Conservation (phyloP, 2,797 vertebrate species). For the Heteromormyrus szaboi region DNA sequence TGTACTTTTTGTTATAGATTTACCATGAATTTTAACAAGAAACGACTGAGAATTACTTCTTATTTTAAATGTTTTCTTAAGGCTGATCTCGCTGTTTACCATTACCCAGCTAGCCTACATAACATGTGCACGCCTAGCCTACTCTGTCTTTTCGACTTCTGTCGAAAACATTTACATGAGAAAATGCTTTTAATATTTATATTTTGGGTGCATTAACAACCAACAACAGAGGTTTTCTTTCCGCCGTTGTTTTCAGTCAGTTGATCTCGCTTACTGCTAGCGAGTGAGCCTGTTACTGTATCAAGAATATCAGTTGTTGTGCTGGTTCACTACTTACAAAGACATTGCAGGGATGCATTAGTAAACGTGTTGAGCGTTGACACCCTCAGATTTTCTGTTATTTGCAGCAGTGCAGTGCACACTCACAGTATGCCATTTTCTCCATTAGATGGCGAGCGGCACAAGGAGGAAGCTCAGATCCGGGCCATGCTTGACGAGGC, state of each 20-base stretch:
- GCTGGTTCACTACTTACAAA: background rate
- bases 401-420: background rate
- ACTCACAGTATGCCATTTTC: background rate
- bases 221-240: background rate
- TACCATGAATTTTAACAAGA: background rate
- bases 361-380: background rate
- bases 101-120: background rate
- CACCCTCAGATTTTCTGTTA: background rate
- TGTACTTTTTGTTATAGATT: background rate
- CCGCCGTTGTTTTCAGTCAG: background rate
- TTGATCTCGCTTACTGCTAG: background rate
- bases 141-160: background rate
- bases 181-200: background rate
- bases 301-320: background rate
- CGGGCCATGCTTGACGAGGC: slow-evolving; percentile 68
- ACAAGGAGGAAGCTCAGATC: slow-evolving; percentile 72
- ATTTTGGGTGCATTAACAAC: background rate
- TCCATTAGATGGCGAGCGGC: slow-evolving; percentile 50
- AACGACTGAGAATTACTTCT: background rate
- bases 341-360: background rate
- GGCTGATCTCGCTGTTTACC: background rate
- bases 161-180: background rate
- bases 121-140: background rate
- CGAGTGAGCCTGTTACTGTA: background rate
- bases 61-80: background rate